These are phyloP conservation scores for Cinclus mexicanus DNA, from an alignment of 2,113 vertebrate genomes.

Conservation along the genomic window DNA sequence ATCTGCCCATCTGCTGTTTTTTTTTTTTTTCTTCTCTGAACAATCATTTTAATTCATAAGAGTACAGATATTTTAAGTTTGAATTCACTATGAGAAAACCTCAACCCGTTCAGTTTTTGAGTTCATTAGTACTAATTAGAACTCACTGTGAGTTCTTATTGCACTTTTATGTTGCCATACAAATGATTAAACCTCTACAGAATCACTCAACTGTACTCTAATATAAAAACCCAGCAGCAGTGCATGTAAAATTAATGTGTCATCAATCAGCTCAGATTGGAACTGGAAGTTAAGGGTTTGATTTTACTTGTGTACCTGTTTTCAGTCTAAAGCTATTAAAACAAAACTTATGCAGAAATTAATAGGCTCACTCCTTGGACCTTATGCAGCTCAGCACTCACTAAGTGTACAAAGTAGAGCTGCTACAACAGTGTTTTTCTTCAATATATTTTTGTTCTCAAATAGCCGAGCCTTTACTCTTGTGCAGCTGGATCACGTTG, in stretches of 20 bases:
- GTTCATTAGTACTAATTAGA: constrained; percentile 28
- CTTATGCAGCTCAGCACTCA: neutral
- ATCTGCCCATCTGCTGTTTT: too few species aligned
- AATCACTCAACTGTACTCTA: neutral
- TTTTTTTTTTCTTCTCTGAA: neutral
- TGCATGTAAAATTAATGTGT: neutral
- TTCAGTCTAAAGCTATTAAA: neutral
- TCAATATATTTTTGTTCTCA: neutral
- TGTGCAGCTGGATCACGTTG: fast-evolving
- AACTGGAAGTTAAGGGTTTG: neutral
- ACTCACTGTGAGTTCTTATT: neutral
- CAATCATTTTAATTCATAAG: neutral
- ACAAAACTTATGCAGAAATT: neutral
- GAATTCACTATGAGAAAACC: neutral
- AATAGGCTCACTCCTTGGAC: neutral
- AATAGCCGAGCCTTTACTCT: neutral
- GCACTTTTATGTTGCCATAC: neutral
- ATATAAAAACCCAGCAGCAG: neutral
- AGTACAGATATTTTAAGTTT: neutral
- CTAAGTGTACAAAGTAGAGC: neutral
- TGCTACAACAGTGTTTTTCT: neutral
- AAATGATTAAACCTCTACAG: neutral
- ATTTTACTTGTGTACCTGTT: neutral
- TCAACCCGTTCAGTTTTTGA: neutral
- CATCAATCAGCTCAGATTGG: neutral